A percentile compares a stretch with the other conserved stretches of the same genome.
Conservation (phyloP, 2,113 vertebrate genomes). For the Anhinga rufa region DNA sequence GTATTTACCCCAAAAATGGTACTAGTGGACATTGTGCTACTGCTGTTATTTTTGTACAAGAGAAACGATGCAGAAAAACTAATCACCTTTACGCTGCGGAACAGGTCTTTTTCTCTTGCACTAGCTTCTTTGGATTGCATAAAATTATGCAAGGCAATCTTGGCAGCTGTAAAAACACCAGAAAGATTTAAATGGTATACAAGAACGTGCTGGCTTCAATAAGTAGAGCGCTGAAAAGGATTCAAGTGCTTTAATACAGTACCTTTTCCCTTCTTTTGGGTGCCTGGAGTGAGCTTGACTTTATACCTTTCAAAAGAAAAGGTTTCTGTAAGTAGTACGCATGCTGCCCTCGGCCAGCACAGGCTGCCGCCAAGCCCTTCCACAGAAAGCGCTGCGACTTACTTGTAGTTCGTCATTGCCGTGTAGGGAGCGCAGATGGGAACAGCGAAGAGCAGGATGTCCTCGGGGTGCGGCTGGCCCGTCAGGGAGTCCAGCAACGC, state of each 20-base stretch:
- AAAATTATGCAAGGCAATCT: conserved; percentile 92
- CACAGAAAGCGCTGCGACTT: neutral
- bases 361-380: neutral
- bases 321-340: neutral
- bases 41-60: fast-evolving
- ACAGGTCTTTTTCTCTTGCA: conserved; percentile 89
- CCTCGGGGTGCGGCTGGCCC: conserved; percentile 89
- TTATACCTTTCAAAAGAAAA: conserved; percentile 77
- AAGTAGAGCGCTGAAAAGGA: neutral
- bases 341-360: fast-evolving
- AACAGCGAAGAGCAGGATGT: conserved; percentile 88
- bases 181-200: neutral
- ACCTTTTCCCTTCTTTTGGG: conserved; percentile 99
- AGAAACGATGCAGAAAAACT: fast-evolving
- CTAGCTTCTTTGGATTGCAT: conserved; percentile 88
- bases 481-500: conserved; percentile 87
- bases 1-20: neutral
- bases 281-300: conserved; percentile 94
- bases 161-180: conserved; percentile 79
- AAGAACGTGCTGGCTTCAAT: fast-evolving
- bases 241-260: neutral
- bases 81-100: conserved; percentile 92
- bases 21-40: fast-evolving
- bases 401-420: conserved; percentile 90
- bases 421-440: conserved; percentile 94